Conservation (phyloP, 1,140 invertebrate species). For the Galleria mellonella region DNA sequence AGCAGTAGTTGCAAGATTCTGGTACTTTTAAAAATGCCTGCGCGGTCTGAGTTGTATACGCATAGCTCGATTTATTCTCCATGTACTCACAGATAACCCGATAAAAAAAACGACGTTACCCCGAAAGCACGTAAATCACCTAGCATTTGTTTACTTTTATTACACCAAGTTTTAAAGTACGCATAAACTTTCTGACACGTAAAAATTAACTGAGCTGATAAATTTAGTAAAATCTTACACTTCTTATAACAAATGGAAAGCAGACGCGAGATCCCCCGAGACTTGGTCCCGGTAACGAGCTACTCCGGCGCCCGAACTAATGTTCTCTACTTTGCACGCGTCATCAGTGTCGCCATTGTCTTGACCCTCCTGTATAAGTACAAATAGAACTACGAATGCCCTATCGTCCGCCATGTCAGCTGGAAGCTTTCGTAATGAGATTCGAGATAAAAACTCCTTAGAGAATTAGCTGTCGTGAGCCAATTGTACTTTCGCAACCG, state of each 20-base stretch:
- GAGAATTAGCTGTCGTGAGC: conserved; percentile 2
- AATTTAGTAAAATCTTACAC: not conserved
- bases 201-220: not conserved
- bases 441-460: conserved; percentile 11
- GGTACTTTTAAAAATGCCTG: conserved; percentile 35
- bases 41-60: conserved; percentile 14
- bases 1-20: conserved; percentile 37
- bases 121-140: no score
- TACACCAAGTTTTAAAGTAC: not conserved
- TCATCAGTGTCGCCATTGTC: conserved; percentile 25
- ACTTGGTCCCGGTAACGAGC: conserved; percentile 21
- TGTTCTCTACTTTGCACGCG: conserved; percentile 33
- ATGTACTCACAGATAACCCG: no score
- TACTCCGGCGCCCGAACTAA: conserved; percentile 23
- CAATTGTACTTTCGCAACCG: not conserved
- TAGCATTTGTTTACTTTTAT: conserved; percentile 4
- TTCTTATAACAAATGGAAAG: conserved; percentile 17
- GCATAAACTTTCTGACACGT: not conserved
- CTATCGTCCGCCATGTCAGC: conserved; percentile 2
- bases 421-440: conserved; percentile 5
- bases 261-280: conserved; percentile 16
- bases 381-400: not conserved
- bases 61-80: no score
- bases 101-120: no score
- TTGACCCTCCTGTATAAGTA: conserved; percentile 17